Base-by-base conservation (phyloP, 1,140 invertebrate species). In the Anadara kagoshimensis region DNA sequence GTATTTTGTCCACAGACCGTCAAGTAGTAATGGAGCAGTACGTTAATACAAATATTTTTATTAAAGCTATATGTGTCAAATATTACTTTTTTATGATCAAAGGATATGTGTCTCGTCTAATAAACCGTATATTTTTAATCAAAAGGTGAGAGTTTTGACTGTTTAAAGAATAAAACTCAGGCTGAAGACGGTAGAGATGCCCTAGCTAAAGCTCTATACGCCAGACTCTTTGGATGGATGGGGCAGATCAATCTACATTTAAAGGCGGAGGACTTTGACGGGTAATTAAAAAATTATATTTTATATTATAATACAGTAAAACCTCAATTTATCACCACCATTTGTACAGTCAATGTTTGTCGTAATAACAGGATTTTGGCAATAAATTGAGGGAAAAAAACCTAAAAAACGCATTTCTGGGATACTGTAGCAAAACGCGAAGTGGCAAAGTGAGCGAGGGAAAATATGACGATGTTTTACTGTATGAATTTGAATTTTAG, bases 151-250 rank as follows among this genome's bases (percentile, higher is more conserved):
- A n/a, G 12, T 18, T 24, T 64, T 18, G 11, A 24, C 20, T 41
- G 47, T n/a, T 51, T 36, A 20, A 64, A 64, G n/a, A 53, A 45
- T n/a, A 11, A 51, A 11, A 36, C 49, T 12, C 26, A 51, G 29
- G 62, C 62, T 29, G 36, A 11, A 36, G 45, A n/a, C 24, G 62
- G 51, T 16, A 29, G 62, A 53, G 62, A 64, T 64, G 16, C 62
- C 5, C n/a, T 64, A 10, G 62, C 62, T 18, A 64, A 64, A 41
- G 45, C 22, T 20, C 36, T 64, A 5, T 64, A 64, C 12, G 18
- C 45, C 2, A 51, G 41, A 41, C n/a, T 64, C 8, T 64, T 64
- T 41, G 47, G 36, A 24, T 64, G 62, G 62, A 64, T 64, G n/a
- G n/a, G 51, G 1, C 62, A 53, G 12, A 41, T 64, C 3, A 64